Evolutionary conservation across 2,113 vertebrate species (phyloP), one percentile per base, ranked within the genome.

Genomic region (Pogonocichla stellata): DNA sequence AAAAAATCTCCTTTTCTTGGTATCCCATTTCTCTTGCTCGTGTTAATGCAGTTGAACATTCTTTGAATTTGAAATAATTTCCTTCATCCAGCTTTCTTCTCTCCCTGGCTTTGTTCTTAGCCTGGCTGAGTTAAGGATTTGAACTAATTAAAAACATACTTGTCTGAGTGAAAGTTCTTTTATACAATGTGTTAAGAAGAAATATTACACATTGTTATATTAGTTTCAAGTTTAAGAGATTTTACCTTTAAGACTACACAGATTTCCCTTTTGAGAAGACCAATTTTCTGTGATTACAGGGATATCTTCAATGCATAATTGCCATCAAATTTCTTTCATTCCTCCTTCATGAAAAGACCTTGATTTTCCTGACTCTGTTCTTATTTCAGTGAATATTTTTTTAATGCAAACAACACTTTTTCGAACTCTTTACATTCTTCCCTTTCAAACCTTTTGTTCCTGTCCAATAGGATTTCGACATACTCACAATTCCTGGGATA

Each of bases 61-160:
- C 65, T 92, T 93, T 88, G 79, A 89, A 95, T 67, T 57, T 80
- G 67, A 93, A 95, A 91, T 91, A 70, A 86, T 93, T 87, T 92
- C 56, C 40, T 86, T 95, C 66, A 80, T 71, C 20, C 34, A 45
- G 4, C 45, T 60, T 88, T 94, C 26, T 22, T 89, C 11, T 34
- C 4, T 8, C 26, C 12, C 31, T 3, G 2, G 36, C 20, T n/a
- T 73, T 80, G 18, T 64, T 84, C 58, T 47, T n/a, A 38, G 23
- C 31, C 45, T 58, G 10, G 14, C 53, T 82, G 80, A 90, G 93
- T 80, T 92, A 94, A 97, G 45, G 17, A 85, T 77, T 92, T 67
- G 79, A 80, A 94, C 92, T 78, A 77, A 91, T 80, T 91, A 51
- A 93, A 94, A 92, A 34, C 20, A 47, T 62, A 65, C 17, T 84